These are phyloP conservation scores for Aphidius gifuensis DNA, from an alignment of 1,140 invertebrate genomes.

Conservation along the genomic window DNA sequence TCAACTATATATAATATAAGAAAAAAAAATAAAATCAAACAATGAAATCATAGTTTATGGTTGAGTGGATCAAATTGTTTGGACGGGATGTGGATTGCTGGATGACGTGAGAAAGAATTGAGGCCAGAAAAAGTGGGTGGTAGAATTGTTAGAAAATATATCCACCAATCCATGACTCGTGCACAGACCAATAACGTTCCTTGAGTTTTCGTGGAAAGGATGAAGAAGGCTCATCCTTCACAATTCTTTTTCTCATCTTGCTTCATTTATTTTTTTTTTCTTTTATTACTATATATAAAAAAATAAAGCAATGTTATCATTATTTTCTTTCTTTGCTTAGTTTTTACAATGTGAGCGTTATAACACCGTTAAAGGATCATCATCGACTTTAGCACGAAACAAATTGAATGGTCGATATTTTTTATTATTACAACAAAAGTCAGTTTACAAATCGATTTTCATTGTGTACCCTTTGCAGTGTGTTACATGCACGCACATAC, in stretches of 20 bases:
- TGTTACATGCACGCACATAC: too few relatives aligned
- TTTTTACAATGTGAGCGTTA: too few relatives aligned
- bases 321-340: too few relatives aligned
- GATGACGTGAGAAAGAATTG: too few relatives aligned
- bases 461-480: background rate
- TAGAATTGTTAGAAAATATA: background rate
- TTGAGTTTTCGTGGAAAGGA: constrained; percentile 3
- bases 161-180: background rate
- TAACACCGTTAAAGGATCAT: too few relatives aligned
- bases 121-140: too few relatives aligned
- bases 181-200: background rate
- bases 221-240: background rate
- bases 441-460: constrained; percentile 22
- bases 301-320: too few relatives aligned
- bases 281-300: background rate
- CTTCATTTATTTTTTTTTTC: background rate
- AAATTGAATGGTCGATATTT: constrained; percentile 15
- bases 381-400: background rate
- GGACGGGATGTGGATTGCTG: too few relatives aligned
- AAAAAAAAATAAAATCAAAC: too few relatives aligned
- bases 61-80: background rate
- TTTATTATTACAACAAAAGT: constrained; percentile 15
- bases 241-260: background rate
- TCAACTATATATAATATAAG: too few relatives aligned
- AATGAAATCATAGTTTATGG: too few relatives aligned